A percentile compares a stretch with the other conserved stretches of the same genome.
Conservation (phyloP, 2,797 vertebrate genomes). For the Emydoidea blandingii region DNA sequence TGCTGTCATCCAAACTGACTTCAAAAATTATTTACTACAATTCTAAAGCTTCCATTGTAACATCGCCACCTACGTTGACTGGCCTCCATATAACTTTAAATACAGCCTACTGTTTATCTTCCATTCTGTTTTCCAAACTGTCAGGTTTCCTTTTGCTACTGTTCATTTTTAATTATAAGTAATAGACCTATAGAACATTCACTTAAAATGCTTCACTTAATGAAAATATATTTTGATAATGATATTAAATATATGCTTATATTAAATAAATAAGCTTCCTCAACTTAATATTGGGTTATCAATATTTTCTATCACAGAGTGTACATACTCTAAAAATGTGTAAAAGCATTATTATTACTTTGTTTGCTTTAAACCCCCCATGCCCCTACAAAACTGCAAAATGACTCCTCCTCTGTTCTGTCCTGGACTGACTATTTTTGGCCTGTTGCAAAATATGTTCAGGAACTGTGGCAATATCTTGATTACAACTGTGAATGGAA, state of each 20-base stretch:
- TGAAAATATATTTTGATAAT: conserved; percentile 13
- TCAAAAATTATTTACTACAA: conserved; percentile 54
- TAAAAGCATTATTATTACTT: conserved; percentile 20
- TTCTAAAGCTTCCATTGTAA: conserved; percentile 59
- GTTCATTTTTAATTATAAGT: neutral
- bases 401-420: neutral
- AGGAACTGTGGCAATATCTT: conserved; percentile 66
- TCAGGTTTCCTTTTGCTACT: conserved; percentile 24
- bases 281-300: neutral
- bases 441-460: conserved; percentile 75
- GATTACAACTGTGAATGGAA: conserved; percentile 45
- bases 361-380: conserved; percentile 13
- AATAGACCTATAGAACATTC: neutral
- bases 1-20: conserved; percentile 41
- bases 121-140: conserved; percentile 32
- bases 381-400: neutral
- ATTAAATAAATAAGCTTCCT: conserved; percentile 14
- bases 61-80: neutral
- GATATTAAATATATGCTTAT: conserved; percentile 4
- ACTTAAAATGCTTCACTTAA: conserved; percentile 44
- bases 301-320: neutral
- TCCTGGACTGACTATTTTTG: conserved; percentile 56
- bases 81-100: conserved; percentile 40
- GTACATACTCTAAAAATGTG: neutral
- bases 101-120: conserved; percentile 19